A percentile compares a stretch with the other conserved stretches of the same genome.
phyloP scores from a whole-genome alignment of 64 coral and sea anemone genomes.

The Montipora efflorescens region DNA sequence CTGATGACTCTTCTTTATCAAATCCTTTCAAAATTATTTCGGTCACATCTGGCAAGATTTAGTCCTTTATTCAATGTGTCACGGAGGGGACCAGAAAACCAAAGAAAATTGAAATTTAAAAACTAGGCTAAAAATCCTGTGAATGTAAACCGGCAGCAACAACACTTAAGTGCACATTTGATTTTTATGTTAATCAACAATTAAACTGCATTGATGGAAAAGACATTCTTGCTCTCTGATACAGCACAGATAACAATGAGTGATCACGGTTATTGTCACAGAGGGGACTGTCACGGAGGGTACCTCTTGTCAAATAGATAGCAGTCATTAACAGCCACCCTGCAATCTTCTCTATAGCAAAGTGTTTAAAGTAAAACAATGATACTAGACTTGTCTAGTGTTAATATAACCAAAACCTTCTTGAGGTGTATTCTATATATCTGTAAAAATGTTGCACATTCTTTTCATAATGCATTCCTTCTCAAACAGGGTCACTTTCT shows the following conservation, averaged over 20 bases:
- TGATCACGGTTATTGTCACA: not conserved
- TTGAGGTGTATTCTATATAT: not conserved
- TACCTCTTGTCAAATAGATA: not conserved
- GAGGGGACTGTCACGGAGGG: not conserved
- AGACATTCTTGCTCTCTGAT: not conserved
- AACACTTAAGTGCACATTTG: too few relatives aligned
- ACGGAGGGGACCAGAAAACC: too few relatives aligned
- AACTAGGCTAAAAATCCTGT: too few relatives aligned
- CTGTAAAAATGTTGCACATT: not conserved
- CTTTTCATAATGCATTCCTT: not conserved
- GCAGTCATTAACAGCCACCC: not conserved
- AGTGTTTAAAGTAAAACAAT: not conserved
- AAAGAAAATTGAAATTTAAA: too few relatives aligned
- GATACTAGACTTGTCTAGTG: too few relatives aligned
- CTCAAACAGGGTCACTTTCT: not conserved
- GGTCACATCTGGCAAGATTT: too few relatives aligned
- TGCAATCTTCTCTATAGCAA: not conserved
- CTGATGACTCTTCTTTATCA: too few relatives aligned
- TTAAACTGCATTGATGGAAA: not conserved
- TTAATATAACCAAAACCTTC: not conserved
- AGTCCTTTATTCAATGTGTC: too few relatives aligned
- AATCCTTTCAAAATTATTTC: too few relatives aligned
- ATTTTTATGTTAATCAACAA: too few relatives aligned
- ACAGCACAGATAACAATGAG: not conserved
- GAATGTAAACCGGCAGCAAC: too few relatives aligned